Base-by-base conservation (phyloP, 2,888 invertebrate genomes). In the Peribatodes rhomboidaria region DNA sequence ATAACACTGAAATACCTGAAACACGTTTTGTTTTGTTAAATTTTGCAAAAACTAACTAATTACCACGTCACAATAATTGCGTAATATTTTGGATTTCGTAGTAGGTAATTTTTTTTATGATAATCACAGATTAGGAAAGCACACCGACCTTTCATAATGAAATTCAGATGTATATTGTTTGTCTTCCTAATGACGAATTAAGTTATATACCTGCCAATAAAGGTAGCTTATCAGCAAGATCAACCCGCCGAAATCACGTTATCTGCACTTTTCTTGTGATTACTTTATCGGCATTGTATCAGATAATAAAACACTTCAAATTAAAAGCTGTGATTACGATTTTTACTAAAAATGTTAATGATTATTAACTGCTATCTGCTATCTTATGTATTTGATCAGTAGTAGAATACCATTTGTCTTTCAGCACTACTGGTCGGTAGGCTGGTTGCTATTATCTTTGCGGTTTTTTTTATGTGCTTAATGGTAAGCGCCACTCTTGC, bases 1-100 rank as follows among this genome's bases (percentile, higher is more conserved):
- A 63, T 37, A 81, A 58, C 54, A 79, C 73, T 54, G 70, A 50
- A 35, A 78, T 59, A 68, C 80, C 85, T 85, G 75, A 52, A 77
- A 79, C 59, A 42, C 49, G 27, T 14, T 20, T 53, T 11, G 14
- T 20, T 37, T 37, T 3, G 1, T 39, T 22, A 39, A 53, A 53
- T 41, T 50, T 27, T 1, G 8, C 53, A 41, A 18, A 18, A 10
- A n/a, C 2, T 31, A 27, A 22, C 9, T 47, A 31, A 61, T 33
- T 41, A 49, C 20, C 57, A 59, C 55, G 31, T 44, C 60, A 65
- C 55, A 3, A 39, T 44, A 1, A 20, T 46, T 22, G 46, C n/a
- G 18, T 20, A 50, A 50, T 16, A 14, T 49, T 49, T 20, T 14
- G 11, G 37, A 44, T 20, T 44, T 44, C 13, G 4, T 14, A 27